Conservation (phyloP, 1,140 invertebrate genomes). For the Orussus abietinus region DNA sequence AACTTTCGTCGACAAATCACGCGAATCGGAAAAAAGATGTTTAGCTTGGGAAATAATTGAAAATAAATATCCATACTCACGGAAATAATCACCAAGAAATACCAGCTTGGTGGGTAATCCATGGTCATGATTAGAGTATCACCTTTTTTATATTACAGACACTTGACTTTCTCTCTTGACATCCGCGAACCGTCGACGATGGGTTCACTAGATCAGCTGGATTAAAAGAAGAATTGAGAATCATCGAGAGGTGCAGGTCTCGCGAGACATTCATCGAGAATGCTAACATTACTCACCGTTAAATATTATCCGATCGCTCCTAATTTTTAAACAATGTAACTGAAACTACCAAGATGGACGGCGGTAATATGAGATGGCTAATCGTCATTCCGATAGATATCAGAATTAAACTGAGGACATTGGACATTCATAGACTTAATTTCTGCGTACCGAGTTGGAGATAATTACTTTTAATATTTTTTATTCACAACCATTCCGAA, state of each 20-base stretch:
- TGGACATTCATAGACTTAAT: too few species aligned
- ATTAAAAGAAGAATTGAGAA: constrained; percentile 1
- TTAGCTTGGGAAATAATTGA: too few species aligned
- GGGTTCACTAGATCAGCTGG: constrained; percentile 2
- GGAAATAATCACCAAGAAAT: too few species aligned
- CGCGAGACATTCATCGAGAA: constrained; percentile 10
- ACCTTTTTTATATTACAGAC: constrained; percentile 4
- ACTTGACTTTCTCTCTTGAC: neutral
- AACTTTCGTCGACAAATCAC: neutral
- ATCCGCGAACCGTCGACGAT: constrained; percentile 13
- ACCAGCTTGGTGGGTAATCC: too few species aligned
- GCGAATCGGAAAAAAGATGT: neutral
- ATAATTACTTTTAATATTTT: too few species aligned
- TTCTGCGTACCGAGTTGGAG: too few species aligned
- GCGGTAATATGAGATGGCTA: neutral
- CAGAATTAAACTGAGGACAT: too few species aligned
- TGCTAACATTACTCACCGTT: constrained; percentile 16
- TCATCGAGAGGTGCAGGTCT: neutral
- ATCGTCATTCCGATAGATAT: too few species aligned
- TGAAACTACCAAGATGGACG: constrained; percentile 1
- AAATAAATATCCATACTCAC: too few species aligned
- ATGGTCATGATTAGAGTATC: neutral
- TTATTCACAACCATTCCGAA: too few species aligned
- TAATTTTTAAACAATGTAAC: constrained; percentile 1
- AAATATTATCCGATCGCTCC: constrained; percentile 13